These are phyloP conservation scores for Pipistrellus kuhlii DNA, from an alignment of 2,797 vertebrate genomes.

Conservation along the genomic window DNA sequence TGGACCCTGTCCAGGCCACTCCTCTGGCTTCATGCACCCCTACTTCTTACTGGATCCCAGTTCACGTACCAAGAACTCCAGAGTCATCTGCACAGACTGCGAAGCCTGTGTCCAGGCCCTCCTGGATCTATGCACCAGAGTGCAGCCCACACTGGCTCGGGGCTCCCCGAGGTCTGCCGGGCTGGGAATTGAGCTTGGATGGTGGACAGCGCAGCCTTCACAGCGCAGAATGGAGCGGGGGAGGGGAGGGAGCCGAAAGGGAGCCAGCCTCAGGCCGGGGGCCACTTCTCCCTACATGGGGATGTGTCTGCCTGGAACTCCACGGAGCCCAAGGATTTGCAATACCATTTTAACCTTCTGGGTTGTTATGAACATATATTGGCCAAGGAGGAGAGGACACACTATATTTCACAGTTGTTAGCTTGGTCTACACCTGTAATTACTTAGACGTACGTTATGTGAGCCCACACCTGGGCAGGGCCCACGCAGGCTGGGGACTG, in stretches of 20 bases:
- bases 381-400: background rate
- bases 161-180: background rate
- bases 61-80: background rate
- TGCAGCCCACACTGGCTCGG: fast-evolving
- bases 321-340: background rate
- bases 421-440: background rate
- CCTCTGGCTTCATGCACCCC: background rate
- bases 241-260: background rate
- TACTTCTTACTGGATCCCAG: background rate
- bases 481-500: background rate
- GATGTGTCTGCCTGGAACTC: background rate
- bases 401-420: background rate
- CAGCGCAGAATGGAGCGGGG: background rate
- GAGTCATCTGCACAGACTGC: background rate
- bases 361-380: background rate
- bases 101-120: background rate
- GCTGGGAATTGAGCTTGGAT: background rate
- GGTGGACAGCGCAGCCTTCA: background rate
- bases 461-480: background rate
- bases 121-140: fast-evolving
- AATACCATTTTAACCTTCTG: background rate
- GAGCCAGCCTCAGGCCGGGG: background rate
- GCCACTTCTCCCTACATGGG: background rate
- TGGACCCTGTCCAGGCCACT: background rate
- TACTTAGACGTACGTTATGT: background rate